phyloP scores from a whole-genome alignment of 2,797 vertebrate species.

The Lepilemur septentrionalis region DNA sequence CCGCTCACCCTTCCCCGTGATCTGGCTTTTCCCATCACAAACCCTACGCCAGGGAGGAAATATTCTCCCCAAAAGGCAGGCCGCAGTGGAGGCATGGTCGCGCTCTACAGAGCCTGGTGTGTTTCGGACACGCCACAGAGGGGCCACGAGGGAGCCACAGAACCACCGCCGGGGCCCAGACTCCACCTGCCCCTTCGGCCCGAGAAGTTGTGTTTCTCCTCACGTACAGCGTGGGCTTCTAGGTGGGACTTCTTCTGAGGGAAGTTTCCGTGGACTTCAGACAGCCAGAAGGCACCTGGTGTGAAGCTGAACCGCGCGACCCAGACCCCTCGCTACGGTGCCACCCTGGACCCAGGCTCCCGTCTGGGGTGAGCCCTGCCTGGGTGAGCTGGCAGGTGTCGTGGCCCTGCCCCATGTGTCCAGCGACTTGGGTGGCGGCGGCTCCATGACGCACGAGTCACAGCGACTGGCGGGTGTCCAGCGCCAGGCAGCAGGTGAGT shows the following conservation, averaged over 20 bases:
- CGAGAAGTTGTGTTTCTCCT: not conserved
- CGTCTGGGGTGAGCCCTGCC: too few relatives aligned
- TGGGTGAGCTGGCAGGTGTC: too few relatives aligned
- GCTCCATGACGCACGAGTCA: too few relatives aligned
- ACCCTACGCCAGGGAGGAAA: not conserved
- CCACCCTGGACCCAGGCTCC: too few relatives aligned
- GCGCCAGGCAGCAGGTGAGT: too few relatives aligned
- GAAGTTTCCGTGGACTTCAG: not conserved
- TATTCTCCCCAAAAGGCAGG: not conserved
- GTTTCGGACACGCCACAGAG: fast-evolving
- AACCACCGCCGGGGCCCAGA: not conserved
- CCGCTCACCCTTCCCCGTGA: too few relatives aligned
- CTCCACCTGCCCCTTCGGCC: not conserved
- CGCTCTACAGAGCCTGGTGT: not conserved
- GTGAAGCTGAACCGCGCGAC: not conserved
- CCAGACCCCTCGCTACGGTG: too few relatives aligned
- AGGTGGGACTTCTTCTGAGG: not conserved
- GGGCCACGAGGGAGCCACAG: not conserved
- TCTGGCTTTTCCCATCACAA: not conserved
- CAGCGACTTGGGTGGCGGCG: too few relatives aligned
- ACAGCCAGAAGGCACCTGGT: not conserved
- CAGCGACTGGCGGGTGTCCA: too few relatives aligned
- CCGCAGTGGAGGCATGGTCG: not conserved
- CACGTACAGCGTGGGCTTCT: not conserved
- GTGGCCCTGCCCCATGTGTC: too few relatives aligned